Base-by-base conservation (phyloP, 92 coral and sea anemone species). In the Isaurus tuberculatus region DNA sequence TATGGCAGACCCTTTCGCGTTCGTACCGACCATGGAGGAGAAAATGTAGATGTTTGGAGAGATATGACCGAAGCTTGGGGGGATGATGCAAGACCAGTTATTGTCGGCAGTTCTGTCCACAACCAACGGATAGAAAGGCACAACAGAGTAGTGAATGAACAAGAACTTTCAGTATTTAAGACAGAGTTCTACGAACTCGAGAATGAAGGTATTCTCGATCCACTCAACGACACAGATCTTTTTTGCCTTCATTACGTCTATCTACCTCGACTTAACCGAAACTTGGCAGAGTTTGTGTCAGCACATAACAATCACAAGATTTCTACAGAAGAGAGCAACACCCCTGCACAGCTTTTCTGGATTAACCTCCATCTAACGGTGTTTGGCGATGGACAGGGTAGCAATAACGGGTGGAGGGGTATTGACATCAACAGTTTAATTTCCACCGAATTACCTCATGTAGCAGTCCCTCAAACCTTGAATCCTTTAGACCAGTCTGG, bases 11-110 rank as follows among this genome's bases (percentile, higher is more conserved):
- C 82, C 51, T 84, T 84, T 42, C 73, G 79, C 20, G 57, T 85
- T 23, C 55, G 88, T 31, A 86, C 81, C n/a, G 90, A 86, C 65
- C 93, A 90, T 87, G 93, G 93, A 8, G 92, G 92, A 57, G 92
- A 89, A 70, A 89, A 89, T 27, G 89, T 85, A 26, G 40, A 14
- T 2, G 89, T 89, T 11, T 79, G 86, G 92, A 73, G 75, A 16
- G 68, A 85, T 63, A 89, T 89, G 92, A 67, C 57, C 4, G 2
- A 19, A 10, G 84, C 66, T 48, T 77, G 81, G 80, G 92, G 92
- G 36, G 86, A 89, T 29, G 86, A 85, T 5, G 81, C 80, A 14
- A 30, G 37, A 8, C 36, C 75, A 9, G 92, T 86, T 49, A 55
- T 89, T 33, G 90, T 79, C 36, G 85, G 90, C 11, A 44, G 73